Base-by-base conservation (phyloP, 2,113 vertebrate species). In the Oreochromis niloticus region DNA sequence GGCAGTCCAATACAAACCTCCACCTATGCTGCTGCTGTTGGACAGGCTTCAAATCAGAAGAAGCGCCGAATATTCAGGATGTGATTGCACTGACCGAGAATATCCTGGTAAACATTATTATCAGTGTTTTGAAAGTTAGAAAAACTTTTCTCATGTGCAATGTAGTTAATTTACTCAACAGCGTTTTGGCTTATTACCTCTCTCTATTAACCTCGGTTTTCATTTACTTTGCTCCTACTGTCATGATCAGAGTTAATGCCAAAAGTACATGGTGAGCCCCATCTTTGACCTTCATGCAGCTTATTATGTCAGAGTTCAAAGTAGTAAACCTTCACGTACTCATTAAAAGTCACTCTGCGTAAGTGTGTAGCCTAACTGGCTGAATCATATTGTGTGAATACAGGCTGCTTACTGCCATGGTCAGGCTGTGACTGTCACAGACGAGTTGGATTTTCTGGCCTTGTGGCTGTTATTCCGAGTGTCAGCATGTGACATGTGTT, bases 401-500 rank as follows among this genome's bases (percentile, higher is more conserved):
- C 43, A 80, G 78, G 57, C 83, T 79, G 27, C 84, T 71, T 22
- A 39, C 66, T 80, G 78, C 71, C 41, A 22, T 9, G 54, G 75
- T 86, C 6, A 7, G 27, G 79, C 83, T 80, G 82, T 90, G 55
- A 9, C 78, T 82, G 80, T 87, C 89, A 84, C 86, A 87, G 63
- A 46, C 66, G 82, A 83, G 81, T 66, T 85, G 39, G 57, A 52
- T 88, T 91, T 73, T 89, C 59, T 85, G 79, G 86, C 85, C 89
- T 87, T 54, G 84, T 83, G 83, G 86, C 81, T 84, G 87, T 85
- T 90, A 59, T 78, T 81, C 54, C 3, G 80, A 84, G 89, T 82
- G 90, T 88, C 82, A 73, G 84, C 59, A 19, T 90, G 90, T 88
- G 89, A 85, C 91, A 89, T 92, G 86, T 92, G 90, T 94, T 93